Evolutionary conservation across 2,797 vertebrate species (phyloP), one percentile per base, ranked within the genome.

Genomic region (Lerista edwardsae): DNA sequence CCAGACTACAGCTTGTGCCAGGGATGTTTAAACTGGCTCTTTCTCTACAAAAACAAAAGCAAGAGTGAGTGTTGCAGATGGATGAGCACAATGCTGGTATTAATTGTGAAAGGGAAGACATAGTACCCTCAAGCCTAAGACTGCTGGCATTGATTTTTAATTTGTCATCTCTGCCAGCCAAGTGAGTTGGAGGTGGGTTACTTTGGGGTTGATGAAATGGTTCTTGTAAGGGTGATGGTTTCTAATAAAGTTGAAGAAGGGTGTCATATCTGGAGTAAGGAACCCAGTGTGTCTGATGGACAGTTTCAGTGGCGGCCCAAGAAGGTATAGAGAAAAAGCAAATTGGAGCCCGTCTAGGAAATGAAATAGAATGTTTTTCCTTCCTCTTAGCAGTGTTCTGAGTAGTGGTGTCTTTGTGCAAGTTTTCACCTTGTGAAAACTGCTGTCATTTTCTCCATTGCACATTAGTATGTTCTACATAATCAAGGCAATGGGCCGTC

Each of bases 31-130:
- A 82, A 36, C 65, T 23, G 51, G 25, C 39, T 69, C 44, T 0
- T 88, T 41, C 6, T 29, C 44, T 1, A 0, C 14, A 72, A 71
- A 84, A 87, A 82, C 84, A 82, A 5, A 36, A 79, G 3, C 29
- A 72, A 85, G 41, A 2, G 34, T 0, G 74, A 85, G 51, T 1
- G 44, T 0, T 2, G 71, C 80, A 51, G 68, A 84, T 83, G 41
- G 39, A 15, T 74, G 86, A 87, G 76, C 80, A 80, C 80, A 36
- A 29, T n/a, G 78, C 67, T 75, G 90, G 77, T 72, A 59, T 72
- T 34, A 21, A 87, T 81, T 87, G 71, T 6, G 90, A 51, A 69
- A 86, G 55, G 65, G 51, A 69, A 69, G 25, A 12, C 34, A 76
- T 34, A 44, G 64, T 82, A 1, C 75, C 87, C 81, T 80, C 77